Base-by-base conservation (phyloP, 1,140 invertebrate genomes). In the Drosophila takahashii region DNA sequence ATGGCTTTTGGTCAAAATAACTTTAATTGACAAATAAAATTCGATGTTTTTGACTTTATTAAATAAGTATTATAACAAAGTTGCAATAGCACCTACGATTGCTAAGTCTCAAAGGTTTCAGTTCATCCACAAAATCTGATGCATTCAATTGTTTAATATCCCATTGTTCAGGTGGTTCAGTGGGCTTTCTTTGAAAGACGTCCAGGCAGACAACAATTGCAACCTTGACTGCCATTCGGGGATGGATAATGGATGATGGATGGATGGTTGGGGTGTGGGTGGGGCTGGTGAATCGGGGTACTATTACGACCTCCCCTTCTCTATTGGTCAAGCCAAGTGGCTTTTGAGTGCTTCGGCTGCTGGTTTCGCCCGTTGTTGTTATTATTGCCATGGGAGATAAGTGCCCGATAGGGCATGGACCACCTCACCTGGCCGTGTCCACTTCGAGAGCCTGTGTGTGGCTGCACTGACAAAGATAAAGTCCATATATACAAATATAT, bases 141-240 rank as follows among this genome's bases (percentile, higher is more conserved):
- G 39, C 39, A 32, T 9, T 32, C 27, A n/a, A 15, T 45, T 45
- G 27, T 45, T 44, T 22, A 15, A 16, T 65, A 16, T 65, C 32
- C 48, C 45, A 44, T 52, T 71, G 50, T 54, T 16, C 44, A 41
- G 51, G 29, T 51, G 39, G 18, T 16, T 36, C 22, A 27, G 22
- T n/a, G 65, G 26, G 10, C 15, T 16, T 11, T 11, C 22, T 60
- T 61, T 61, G 56, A 13, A 64, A 64, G 54, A 44, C 32, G 39
- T 16, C 57, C 73, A 18, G 41, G 36, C 52, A 57, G 77, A 59
- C 77, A 77, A 77, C 81, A 77, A 85, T 78, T 87, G 74, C 83
- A 86, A 75, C 81, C 83, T 86, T 86, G 83, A 86, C 81, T 78
- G 66, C 75, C 79, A 78, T 74, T 74, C 47, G 64, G 42, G 57